A percentile compares a stretch with the other conserved stretches of the same genome.
phyloP scores from a whole-genome alignment of 2,797 vertebrate genomes.

The Trichosurus vulpecula region DNA sequence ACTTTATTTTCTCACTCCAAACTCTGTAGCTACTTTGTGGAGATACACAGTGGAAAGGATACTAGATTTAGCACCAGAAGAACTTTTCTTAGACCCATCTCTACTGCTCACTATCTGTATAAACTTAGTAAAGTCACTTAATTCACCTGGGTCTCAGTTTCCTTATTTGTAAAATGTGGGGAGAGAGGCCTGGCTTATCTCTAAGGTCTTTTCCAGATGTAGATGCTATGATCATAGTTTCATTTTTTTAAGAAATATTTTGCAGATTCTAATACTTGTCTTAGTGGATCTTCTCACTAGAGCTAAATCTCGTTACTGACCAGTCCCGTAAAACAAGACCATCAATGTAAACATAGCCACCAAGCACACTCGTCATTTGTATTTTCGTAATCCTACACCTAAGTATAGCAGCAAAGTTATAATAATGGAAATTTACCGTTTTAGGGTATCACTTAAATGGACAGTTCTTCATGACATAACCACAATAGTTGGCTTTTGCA shows the following conservation, averaged over 20 bases:
- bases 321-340: slow-evolving; percentile 56
- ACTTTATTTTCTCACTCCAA: slow-evolving; percentile 55
- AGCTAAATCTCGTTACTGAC: slow-evolving; percentile 59
- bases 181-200: not conserved
- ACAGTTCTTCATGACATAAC: slow-evolving; percentile 58
- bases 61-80: not conserved
- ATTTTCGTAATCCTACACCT: slow-evolving; percentile 57
- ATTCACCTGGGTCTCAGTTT: not conserved
- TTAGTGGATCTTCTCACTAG: slow-evolving; percentile 35
- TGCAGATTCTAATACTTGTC: slow-evolving; percentile 34
- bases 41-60: not conserved
- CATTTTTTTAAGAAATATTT: slow-evolving; percentile 62
- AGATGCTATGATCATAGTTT: slow-evolving; percentile 7
- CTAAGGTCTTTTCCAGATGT: not conserved
- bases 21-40: not conserved
- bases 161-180: not conserved
- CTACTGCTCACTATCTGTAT: not conserved
- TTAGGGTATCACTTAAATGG: slow-evolving; percentile 53
- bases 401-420: slow-evolving; percentile 52
- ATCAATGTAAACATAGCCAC: slow-evolving; percentile 60
- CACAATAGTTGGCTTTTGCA: slow-evolving; percentile 33
- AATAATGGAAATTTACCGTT: slow-evolving; percentile 56
- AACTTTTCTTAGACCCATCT: not conserved
- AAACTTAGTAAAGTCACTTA: not conserved
- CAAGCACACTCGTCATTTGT: slow-evolving; percentile 60